Evolutionary conservation across 2,113 vertebrate genomes (phyloP).

Genomic region (Peromyscus polionotus): DNA sequence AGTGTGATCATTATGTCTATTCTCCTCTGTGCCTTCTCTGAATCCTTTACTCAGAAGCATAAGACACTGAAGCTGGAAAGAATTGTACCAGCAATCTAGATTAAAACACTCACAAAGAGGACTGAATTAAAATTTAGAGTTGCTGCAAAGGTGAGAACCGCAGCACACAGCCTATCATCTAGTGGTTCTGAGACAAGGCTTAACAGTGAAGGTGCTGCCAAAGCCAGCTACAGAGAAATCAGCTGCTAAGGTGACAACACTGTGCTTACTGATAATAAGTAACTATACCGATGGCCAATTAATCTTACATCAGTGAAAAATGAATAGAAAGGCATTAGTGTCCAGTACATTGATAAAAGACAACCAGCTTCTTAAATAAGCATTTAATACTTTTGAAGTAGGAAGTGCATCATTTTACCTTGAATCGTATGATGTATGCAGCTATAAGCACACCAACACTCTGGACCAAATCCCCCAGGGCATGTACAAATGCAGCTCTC

Average conservation of each 20-base stretch:
- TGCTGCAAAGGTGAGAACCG: constrained; percentile 4
- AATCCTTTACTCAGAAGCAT: not conserved
- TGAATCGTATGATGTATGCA: constrained; percentile 97
- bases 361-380: constrained; percentile 6
- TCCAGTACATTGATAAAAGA: constrained; percentile 50
- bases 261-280: constrained; percentile 30
- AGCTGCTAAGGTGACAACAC: not conserved
- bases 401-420: constrained; percentile 87
- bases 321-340: not conserved
- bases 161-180: not conserved
- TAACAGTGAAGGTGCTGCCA: not conserved
- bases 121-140: constrained; percentile 32
- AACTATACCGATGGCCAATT: not conserved
- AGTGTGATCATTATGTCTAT: not conserved
- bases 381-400: constrained; percentile 48
- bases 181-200: not conserved
- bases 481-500: constrained; percentile 96
- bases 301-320: constrained; percentile 48
- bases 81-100: not conserved
- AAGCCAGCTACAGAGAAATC: not conserved
- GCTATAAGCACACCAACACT: constrained; percentile 97
- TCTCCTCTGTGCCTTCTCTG: constrained; percentile 46
- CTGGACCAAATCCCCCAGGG: constrained; percentile 96
- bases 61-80: not conserved
- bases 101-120: not conserved